Base-by-base conservation (phyloP, 2,888 invertebrate genomes). In the Tipula unca region DNA sequence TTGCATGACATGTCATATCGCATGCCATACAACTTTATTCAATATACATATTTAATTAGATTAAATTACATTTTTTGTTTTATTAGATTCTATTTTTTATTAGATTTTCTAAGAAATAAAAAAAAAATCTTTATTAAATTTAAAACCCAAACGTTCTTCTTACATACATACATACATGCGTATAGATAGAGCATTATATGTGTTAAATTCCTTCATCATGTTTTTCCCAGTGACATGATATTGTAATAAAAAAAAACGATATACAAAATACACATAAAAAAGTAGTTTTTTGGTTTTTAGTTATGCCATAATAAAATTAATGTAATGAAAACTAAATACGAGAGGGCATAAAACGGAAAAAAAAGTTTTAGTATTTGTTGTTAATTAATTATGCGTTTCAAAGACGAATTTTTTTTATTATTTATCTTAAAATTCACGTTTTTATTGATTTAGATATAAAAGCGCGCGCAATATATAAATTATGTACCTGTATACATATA, bases 191-290 rank as follows among this genome's bases (percentile, higher is more conserved):
- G 3, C 1, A n/a, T 48, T 48, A 3, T 39, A 17, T 69, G 69
- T 69, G 69, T 69, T 69, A 69, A 69, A 69, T 69, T 69, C 69
- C 69, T 25, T 69, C 69, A 69, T 69, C 69, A 69, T 69, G 69
- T 69, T 69, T 48, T 69, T 69, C 69, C 69, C 69, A 69, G 25
- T 69, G 69, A 69, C 69, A 69, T 25, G 69, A 69, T 69, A 69
- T 69, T 69, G 69, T 69, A 69, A 69, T 69, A 69, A 69, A 69
- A 69, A 69, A 17, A 48, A 17, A 8, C 48, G 25, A 20, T 1
- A 48, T 48, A 48, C 48, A n/a, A 48, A 17, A 10, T 39, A 13
- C 10, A 39, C 13, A 10, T 39, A 39, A 4, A 32, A 69, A 69
- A 69, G 69, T 69, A 69, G 69, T 69, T 69, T 25, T 69, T 69